A percentile compares a stretch with the other conserved stretches of the same genome.
Conservation (phyloP, 2,113 vertebrate genomes). For the pig (Sus scrofa) region T2T-Sscrofa CM000814.6:122003001-122003500, state of each 20-base stretch:
- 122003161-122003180: too few relatives aligned
- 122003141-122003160: too few relatives aligned
- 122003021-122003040: too few relatives aligned
- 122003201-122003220: too few relatives aligned
- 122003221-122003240: too few relatives aligned
- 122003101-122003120: too few relatives aligned
- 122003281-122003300: slow-evolving; percentile 9
- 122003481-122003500: neutral
- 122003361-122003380: neutral
- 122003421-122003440: neutral
- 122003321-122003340: neutral
- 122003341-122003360: neutral
- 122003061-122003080: too few relatives aligned
- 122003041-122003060: too few relatives aligned
- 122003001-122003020: slow-evolving; percentile 38
- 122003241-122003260: too few relatives aligned
- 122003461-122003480: neutral
- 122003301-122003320: neutral
- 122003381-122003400: neutral
- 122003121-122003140: too few relatives aligned
- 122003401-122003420: neutral
- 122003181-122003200: too few relatives aligned
- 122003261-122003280: slow-evolving; percentile 13
- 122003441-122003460: neutral
- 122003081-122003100: too few relatives aligned